Base-by-base conservation (phyloP, 2,888 invertebrate genomes). In the Dicyrtomina minuta region DNA sequence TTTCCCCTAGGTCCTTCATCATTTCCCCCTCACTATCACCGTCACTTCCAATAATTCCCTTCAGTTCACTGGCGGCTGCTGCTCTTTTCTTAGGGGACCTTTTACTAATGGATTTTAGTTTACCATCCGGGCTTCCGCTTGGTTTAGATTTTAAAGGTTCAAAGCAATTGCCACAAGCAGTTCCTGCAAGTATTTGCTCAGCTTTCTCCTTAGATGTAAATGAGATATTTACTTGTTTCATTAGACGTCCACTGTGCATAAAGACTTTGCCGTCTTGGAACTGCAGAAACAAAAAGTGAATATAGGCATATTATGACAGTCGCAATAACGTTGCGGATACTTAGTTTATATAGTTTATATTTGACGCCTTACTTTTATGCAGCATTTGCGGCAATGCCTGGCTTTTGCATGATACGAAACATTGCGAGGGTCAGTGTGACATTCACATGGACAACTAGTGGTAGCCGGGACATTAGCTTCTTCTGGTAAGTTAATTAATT, bases 211-310 rank as follows among this genome's bases (percentile, higher is more conserved):
- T 65, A 13, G 74, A 69, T 10, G 70, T 70, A 46, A 77, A 75
- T 26, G 74, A 71, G 33, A 90, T 86, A 78, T 87, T 86, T 0
- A 89, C 90, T 12, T 88, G 86, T 56, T 89, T 85, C 66, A 90
- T 81, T 60, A 88, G 85, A 80, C 88, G 86, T 0, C 89, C 88
- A 66, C 88, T 88, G 82, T 90, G 89, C 1, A 90, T 83, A 79
- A 88, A 91, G 15, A 90, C 87, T 76, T 87, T 86, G 1, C 91
- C 91, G 81, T 91, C 90, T 22, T 90, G 85, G 81, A 90, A 91
- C 90, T 90, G 82, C 26, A 85, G 84, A 78, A 79, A 75, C 70
- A 76, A 41, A 66, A 71, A 69, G 72, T 60, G 74, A 24, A 53
- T 12, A 70, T 55, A 44, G 72, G 70, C 24, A 77, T 22, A n/a